A percentile compares a stretch with the other conserved stretches of the same genome.
Conservation (phyloP, 2,113 vertebrate species). For the Gambusia holbrooki region DNA sequence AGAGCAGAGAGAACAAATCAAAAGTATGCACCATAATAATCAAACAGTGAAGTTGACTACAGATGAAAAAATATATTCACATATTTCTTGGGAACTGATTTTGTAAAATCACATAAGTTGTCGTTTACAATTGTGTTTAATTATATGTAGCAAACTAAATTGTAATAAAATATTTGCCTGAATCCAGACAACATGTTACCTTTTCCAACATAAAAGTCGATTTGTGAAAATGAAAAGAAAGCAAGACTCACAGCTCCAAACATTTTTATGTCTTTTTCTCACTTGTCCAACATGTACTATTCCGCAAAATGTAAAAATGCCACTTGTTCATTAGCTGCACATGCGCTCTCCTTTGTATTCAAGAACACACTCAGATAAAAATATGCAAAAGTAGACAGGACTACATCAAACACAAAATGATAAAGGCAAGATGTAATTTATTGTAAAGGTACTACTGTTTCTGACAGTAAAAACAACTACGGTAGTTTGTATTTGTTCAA, state of each 20-base stretch:
- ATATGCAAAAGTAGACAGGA: conserved; percentile 28
- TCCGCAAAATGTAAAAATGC: conserved; percentile 55
- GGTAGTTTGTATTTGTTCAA: neutral
- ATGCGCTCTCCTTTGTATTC: conserved; percentile 26
- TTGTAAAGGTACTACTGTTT: neutral
- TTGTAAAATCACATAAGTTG: neutral
- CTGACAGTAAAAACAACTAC: neutral
- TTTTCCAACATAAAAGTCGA: neutral
- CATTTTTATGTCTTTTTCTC: conserved; percentile 1
- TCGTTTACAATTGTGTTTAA: too few species aligned
- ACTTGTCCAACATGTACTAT: conserved; percentile 15
- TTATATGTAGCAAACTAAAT: too few species aligned
- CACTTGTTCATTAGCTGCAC: conserved; percentile 31
- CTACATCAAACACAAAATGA: neutral
- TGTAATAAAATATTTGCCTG: too few species aligned
- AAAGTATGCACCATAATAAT: neutral
- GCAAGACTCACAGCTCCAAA: conserved; percentile 15
- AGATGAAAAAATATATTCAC: neutral
- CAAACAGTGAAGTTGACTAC: neutral
- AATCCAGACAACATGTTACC: neutral
- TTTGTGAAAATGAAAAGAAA: neutral
- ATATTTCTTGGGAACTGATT: neutral
- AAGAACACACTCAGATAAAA: conserved; percentile 23
- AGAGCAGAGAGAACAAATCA: neutral
- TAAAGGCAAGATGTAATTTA: neutral